A percentile compares a stretch with the other conserved stretches of the same genome.
Evolutionary conservation across 2,113 vertebrate genomes (phyloP).

Genomic region (Uria aalge): DNA sequence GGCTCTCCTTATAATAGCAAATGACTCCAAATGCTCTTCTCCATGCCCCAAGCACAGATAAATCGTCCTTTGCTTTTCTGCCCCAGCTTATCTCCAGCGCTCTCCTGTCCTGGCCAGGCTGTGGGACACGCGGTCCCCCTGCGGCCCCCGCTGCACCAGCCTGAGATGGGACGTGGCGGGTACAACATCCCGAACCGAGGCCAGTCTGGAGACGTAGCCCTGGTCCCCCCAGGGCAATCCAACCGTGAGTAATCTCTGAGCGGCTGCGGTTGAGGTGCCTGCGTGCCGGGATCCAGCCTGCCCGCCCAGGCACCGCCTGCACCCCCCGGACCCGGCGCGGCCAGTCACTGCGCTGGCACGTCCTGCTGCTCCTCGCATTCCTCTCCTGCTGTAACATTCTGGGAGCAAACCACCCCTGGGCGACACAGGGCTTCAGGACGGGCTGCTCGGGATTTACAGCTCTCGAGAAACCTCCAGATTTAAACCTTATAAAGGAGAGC

Average conservation of each 20-base stretch:
- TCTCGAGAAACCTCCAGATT: not conserved
- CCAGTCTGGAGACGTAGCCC: not conserved
- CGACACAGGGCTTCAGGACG: not conserved
- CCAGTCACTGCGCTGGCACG: not conserved
- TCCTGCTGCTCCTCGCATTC: not conserved
- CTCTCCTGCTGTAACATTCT: not conserved
- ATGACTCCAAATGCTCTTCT: not conserved
- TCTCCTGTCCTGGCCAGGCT: fast-evolving
- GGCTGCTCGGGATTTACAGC: not conserved
- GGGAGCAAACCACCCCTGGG: not conserved
- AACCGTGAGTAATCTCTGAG: not conserved
- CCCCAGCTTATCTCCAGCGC: not conserved
- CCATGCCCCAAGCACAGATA: not conserved
- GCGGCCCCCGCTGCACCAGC: fast-evolving
- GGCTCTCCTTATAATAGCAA: not conserved
- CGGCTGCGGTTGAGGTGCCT: fast-evolving
- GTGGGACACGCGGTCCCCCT: fast-evolving
- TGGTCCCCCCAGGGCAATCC: fast-evolving
- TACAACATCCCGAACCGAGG: not conserved
- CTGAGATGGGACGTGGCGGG: not conserved
- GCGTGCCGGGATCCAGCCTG: not conserved
- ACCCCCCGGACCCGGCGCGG: fast-evolving
- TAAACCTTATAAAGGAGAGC: not conserved
- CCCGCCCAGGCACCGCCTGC: not conserved
- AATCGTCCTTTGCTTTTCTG: not conserved